Percentiles rank a stretch among this genome's conserved stretches.
Evolutionary conservation across 2,888 invertebrate species (phyloP).

Genomic region (Globia sparganii): DNA sequence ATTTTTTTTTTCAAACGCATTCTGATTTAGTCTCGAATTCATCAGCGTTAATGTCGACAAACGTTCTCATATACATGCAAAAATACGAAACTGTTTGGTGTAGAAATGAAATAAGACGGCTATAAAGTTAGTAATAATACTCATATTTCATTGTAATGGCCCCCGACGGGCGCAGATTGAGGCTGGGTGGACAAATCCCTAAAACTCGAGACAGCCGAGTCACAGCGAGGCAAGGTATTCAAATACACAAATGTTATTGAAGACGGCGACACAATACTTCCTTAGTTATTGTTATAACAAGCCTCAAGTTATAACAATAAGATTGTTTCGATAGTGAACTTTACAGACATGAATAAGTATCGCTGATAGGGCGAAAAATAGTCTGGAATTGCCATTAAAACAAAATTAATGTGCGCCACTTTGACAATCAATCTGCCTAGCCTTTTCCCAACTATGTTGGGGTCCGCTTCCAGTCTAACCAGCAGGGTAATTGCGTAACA

Average conservation of each 20-base stretch:
- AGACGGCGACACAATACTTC: constrained; percentile 28
- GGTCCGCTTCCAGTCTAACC: not conserved
- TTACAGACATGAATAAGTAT: constrained; percentile 20
- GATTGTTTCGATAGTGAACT: constrained; percentile 32
- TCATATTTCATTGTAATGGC: constrained; percentile 77
- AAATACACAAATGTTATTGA: constrained; percentile 56
- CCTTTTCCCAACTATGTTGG: too few species aligned
- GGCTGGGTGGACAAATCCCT: constrained; percentile 72
- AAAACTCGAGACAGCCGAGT: constrained; percentile 59
- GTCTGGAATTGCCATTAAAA: not conserved
- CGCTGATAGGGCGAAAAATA: not conserved
- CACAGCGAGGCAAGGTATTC: constrained; percentile 16
- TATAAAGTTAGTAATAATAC: constrained; percentile 78
- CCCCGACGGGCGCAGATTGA: constrained; percentile 70
- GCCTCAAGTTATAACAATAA: constrained; percentile 7
- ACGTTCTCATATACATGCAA: constrained; percentile 62
- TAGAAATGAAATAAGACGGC: constrained; percentile 76
- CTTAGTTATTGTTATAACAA: constrained; percentile 31
- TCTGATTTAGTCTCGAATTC: constrained; percentile 31
- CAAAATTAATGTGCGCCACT: not conserved
- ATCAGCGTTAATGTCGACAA: constrained; percentile 55
- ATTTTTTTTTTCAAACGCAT: not conserved
- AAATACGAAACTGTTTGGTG: constrained; percentile 69
- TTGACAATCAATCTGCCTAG: not conserved
- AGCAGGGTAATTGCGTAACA: too few species aligned